Percentiles rank a stretch among this genome's conserved stretches.
These are phyloP conservation scores for Cuniculus paca DNA, from an alignment of 2,797 vertebrate genomes.

Conservation along the genomic window DNA sequence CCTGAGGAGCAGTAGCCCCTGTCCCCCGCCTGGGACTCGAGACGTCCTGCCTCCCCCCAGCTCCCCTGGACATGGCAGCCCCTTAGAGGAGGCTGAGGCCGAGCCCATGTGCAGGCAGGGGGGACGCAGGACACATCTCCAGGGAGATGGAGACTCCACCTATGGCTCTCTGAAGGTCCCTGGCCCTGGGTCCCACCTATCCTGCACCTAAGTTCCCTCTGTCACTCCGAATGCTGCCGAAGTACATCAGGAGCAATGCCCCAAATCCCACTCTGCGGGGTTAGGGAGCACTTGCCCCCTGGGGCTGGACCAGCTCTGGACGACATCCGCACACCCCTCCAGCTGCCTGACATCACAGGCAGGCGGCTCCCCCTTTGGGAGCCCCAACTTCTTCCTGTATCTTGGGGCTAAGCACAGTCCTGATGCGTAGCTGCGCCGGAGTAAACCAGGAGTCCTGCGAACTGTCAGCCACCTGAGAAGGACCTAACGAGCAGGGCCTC, in stretches of 20 bases:
- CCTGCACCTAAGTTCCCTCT: not conserved
- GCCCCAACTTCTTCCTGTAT: not conserved
- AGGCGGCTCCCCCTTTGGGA: not conserved
- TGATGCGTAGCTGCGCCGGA: not conserved
- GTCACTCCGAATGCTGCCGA: not conserved
- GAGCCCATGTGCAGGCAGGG: too few relatives aligned
- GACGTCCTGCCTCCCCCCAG: not conserved
- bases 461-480: fast-evolving
- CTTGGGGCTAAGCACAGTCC: not conserved
- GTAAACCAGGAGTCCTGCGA: not conserved
- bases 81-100: not conserved
- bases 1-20: not conserved
- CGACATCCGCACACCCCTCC: not conserved
- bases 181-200: not conserved
- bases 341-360: not conserved
- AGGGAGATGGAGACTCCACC: not conserved
- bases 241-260: not conserved
- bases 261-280: not conserved
- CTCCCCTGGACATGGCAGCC: not conserved
- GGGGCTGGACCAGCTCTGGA: too few relatives aligned
- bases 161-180: not conserved
- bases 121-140: too few relatives aligned
- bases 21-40: not conserved
- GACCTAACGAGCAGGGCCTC: not conserved
- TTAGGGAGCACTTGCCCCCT: fast-evolving